phyloP scores from a whole-genome alignment of 2,888 invertebrate species.

The Omphaloscelis lunosa region DNA sequence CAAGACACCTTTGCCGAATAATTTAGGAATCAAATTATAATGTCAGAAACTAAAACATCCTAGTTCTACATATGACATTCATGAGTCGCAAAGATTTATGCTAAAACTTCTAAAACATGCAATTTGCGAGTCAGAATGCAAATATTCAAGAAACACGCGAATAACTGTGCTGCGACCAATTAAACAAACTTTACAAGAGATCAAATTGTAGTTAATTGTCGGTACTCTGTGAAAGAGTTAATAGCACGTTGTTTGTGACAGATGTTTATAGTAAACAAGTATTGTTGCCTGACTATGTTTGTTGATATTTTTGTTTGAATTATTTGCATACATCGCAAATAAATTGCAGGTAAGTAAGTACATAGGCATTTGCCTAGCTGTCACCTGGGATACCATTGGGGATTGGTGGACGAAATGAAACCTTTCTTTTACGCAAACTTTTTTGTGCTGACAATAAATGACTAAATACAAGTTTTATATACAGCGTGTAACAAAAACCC shows the following conservation, averaged over 20 bases:
- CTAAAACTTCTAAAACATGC: conserved; percentile 30
- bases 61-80: neutral
- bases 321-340: neutral
- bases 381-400: neutral
- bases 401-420: neutral
- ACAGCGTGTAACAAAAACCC: no score
- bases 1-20: neutral
- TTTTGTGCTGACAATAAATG: neutral
- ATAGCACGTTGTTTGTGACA: conserved; percentile 39
- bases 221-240: conserved; percentile 30
- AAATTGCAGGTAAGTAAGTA: neutral
- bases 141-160: conserved; percentile 48
- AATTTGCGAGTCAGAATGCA: conserved; percentile 25
- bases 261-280: conserved; percentile 42
- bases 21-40: neutral
- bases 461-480: no score
- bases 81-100: conserved; percentile 33
- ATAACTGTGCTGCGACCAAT: conserved; percentile 24
- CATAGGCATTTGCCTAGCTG: neutral
- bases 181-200: conserved; percentile 30
- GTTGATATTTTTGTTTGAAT: neutral
- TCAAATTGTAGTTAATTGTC: conserved; percentile 45
- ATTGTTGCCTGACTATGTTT: conserved; percentile 24
- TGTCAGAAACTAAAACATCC: neutral
- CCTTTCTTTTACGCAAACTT: neutral